Conservation (phyloP, 2,113 vertebrate species). For the Zingel zingel region DNA sequence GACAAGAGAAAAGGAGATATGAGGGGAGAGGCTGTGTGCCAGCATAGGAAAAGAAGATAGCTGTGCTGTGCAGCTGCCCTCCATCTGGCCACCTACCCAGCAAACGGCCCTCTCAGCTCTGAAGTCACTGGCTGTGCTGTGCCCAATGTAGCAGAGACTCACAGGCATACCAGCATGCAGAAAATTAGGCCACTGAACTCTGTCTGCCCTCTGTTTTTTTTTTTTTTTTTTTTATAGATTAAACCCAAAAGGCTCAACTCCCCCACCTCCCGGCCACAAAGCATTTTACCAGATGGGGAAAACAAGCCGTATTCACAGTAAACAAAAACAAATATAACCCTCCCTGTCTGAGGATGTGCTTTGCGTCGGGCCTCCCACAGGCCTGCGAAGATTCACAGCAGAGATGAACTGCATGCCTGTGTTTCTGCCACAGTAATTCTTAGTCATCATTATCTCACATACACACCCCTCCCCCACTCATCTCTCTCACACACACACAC, state of each 20-base stretch:
- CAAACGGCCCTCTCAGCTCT: slow-evolving; percentile 57
- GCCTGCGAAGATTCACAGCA: not conserved
- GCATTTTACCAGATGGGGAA: slow-evolving; percentile 38
- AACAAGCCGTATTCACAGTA: slow-evolving; percentile 38
- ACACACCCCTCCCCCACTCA: not conserved
- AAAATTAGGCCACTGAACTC: slow-evolving; percentile 80
- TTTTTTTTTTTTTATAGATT: slow-evolving; percentile 52
- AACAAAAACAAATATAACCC: slow-evolving; percentile 44
- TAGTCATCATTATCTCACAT: slow-evolving; percentile 32
- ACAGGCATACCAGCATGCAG: slow-evolving; percentile 62
- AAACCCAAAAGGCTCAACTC: slow-evolving; percentile 66
- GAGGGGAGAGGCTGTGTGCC: slow-evolving; percentile 59
- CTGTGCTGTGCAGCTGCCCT: slow-evolving; percentile 49
- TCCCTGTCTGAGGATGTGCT: slow-evolving; percentile 3
- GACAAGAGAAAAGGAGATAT: slow-evolving; percentile 53
- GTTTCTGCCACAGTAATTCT: slow-evolving; percentile 47
- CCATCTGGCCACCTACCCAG: slow-evolving; percentile 73
- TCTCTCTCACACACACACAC: slow-evolving; percentile 1
- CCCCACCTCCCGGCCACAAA: slow-evolving; percentile 53
- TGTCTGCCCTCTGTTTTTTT: slow-evolving; percentile 61
- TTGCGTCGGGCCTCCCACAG: slow-evolving; percentile 4
- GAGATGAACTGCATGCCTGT: slow-evolving; percentile 32
- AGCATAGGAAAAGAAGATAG: slow-evolving; percentile 51
- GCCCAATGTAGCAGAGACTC: slow-evolving; percentile 66
- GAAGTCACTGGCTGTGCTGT: slow-evolving; percentile 64